Base-by-base conservation (phyloP, 2,888 invertebrate species). In the Polietes domitor region DNA sequence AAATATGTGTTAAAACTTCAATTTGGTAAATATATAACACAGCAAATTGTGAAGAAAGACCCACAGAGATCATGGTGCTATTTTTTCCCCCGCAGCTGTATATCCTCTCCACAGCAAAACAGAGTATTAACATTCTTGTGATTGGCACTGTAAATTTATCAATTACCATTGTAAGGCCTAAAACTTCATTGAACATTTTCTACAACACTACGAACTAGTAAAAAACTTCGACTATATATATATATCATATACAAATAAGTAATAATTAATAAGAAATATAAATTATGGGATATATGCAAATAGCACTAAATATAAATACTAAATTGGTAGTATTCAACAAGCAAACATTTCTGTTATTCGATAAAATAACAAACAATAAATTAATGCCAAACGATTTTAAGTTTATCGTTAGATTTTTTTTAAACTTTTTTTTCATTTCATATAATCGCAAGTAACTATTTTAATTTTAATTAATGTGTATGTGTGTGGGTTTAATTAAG, bases 401-500 rank as follows among this genome's bases (percentile, higher is more conserved):
- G n/a, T 1, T 10, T 37, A 10, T 58, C 26, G 58, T 15, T 58
- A 26, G 26, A 58, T 21, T 26, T 15, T 26, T n/a, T 10, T 24
- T 26, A 61, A 55, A 70, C 17, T 21, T n/a, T 24, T 47, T 47
- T 47, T 53, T 53, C 21, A 65, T 24, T 58, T 26, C 19, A 58
- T 58, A 26, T 58, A 6, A 19, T 53, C 9, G 47, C 28, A 32
- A 50, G 9, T 75, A 43, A 43, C 17, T 50, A 47, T 24, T 55
- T 28, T 28, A 70, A 26, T 76, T 26, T 17, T 71, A 65, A 61
- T 72, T 47, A 32, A 43, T 73, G n/a, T n/a, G n/a, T 71, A 15
- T 26, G 77, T 83, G 74, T 83, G 43, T 70, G 32, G 47, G 19
- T 61, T 70, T 58, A 77, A 63, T 37, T 37, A 78, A 72, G 74